Percentiles rank a stretch among this genome's conserved stretches.
These are phyloP conservation scores for Neogobius melanostomus DNA, from an alignment of 2,113 vertebrate genomes.

Conservation along the genomic window DNA sequence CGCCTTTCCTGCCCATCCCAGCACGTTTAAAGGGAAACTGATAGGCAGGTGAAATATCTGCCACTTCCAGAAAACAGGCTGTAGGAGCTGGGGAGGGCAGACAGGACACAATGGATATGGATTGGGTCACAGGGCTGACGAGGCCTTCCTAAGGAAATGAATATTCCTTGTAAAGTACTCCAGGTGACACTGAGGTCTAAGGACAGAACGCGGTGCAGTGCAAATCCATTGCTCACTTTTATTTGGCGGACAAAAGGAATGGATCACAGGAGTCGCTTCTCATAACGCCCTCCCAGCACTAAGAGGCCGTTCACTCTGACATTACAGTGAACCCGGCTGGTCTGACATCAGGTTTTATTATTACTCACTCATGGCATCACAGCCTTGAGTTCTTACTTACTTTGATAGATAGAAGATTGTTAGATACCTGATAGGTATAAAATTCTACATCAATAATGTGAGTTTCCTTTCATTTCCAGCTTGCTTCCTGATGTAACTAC, in stretches of 20 bases:
- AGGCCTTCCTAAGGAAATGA: conserved; percentile 78
- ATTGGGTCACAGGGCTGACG: conserved; percentile 79
- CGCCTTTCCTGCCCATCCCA: conserved; percentile 78
- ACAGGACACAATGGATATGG: conserved; percentile 78
- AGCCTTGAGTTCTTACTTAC: conserved; percentile 1
- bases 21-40: conserved; percentile 79
- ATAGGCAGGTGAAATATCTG: conserved; percentile 80
- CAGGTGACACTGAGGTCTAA: conserved; percentile 70
- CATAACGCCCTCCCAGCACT: conserved; percentile 24
- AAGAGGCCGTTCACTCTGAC: conserved; percentile 27
- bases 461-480: background rate
- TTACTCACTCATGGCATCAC: conserved; percentile 11
- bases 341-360: conserved; percentile 17
- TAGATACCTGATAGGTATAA: background rate
- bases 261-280: conserved; percentile 29
- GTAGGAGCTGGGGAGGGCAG: conserved; percentile 67
- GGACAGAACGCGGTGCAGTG: conserved; percentile 63
- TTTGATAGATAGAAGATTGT: background rate
- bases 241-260: conserved; percentile 39
- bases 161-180: conserved; percentile 78
- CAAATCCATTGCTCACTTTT: conserved; percentile 60
- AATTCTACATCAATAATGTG: background rate
- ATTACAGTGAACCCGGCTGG: conserved; percentile 26
- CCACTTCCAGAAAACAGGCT: conserved; percentile 76
- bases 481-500: background rate